phyloP scores from a whole-genome alignment of 2,888 invertebrate species.

The Liposcelis brunnea region DNA sequence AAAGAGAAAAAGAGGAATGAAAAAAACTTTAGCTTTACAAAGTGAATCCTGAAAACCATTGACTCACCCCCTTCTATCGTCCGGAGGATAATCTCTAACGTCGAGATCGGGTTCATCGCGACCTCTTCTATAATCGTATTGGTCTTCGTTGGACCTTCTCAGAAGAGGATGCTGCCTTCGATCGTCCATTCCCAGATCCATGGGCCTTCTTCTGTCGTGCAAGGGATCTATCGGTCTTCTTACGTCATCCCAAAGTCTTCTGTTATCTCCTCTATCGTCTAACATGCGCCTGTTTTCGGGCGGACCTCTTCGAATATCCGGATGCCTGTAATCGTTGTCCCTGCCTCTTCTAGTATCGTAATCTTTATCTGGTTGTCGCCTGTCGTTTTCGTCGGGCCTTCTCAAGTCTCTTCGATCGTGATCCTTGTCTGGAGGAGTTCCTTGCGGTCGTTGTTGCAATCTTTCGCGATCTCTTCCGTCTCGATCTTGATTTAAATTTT shows the following conservation, averaged over 20 bases:
- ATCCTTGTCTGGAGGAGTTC: conserved; percentile 30
- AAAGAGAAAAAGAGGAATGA: neutral
- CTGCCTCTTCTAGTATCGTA: conserved; percentile 24
- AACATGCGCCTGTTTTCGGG: too few species aligned
- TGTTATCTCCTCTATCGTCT: too few species aligned
- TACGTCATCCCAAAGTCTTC: too few species aligned
- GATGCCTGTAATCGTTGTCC: conserved; percentile 20
- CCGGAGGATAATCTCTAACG: conserved; percentile 10
- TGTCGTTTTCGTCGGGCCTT: conserved; percentile 23
- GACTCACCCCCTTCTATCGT: conserved; percentile 13
- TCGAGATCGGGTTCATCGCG: conserved; percentile 28
- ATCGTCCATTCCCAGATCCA: conserved; percentile 18
- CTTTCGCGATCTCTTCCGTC: conserved; percentile 41
- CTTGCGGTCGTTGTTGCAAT: conserved; percentile 42
- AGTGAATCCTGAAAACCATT: too few species aligned
- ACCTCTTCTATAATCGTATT: conserved; percentile 27
- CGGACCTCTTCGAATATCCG: conserved; percentile 19
- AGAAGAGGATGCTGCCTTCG: too few species aligned
- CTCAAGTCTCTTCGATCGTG: conserved; percentile 23
- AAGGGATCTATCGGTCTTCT: conserved; percentile 19
- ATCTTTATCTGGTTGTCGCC: conserved; percentile 13
- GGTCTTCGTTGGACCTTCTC: conserved; percentile 26
- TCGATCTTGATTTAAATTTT: conserved; percentile 19
- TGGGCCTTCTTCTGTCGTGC: conserved; percentile 21
- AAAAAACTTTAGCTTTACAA: too few species aligned